Percentiles rank a stretch among this genome's conserved stretches.
Evolutionary conservation across 2,888 invertebrate genomes (phyloP).

Genomic region (Hydriomena furcata): DNA sequence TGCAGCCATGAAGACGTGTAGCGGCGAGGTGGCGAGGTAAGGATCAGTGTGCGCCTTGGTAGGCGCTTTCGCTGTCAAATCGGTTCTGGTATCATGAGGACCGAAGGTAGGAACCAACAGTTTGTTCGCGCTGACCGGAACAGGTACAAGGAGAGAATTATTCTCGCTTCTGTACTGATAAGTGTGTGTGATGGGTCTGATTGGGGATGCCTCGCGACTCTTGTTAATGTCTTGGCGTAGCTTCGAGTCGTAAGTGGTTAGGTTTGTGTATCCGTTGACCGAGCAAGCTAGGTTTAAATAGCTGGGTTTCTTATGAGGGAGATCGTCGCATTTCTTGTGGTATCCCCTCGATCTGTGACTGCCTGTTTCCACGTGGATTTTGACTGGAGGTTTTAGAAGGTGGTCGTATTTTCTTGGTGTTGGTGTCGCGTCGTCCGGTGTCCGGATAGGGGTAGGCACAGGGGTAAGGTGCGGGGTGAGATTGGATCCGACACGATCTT

Average conservation of each 20-base stretch:
- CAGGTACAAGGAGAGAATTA: constrained; percentile 72
- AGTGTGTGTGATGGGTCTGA: constrained; percentile 82
- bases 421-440: constrained; percentile 58
- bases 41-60: constrained; percentile 79
- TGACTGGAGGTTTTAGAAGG: constrained; percentile 71
- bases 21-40: constrained; percentile 65
- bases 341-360: constrained; percentile 70
- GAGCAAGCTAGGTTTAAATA: constrained; percentile 95
- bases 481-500: constrained; percentile 76
- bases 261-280: constrained; percentile 94
- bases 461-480: constrained; percentile 54
- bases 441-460: constrained; percentile 61
- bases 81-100: constrained; percentile 73
- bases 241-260: constrained; percentile 93
- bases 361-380: constrained; percentile 62
- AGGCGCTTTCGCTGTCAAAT: constrained; percentile 80
- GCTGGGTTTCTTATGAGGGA: constrained; percentile 89
- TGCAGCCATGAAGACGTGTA: constrained; percentile 76
- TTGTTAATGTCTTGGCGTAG: constrained; percentile 88
- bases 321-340: constrained; percentile 70
- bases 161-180: constrained; percentile 75
- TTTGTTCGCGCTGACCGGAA: constrained; percentile 78
- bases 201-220: constrained; percentile 88
- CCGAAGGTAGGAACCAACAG: constrained; percentile 82
- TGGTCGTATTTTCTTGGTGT: constrained; percentile 64